A percentile compares a stretch with the other conserved stretches of the same genome.
phyloP scores from a whole-genome alignment of 2,888 invertebrate genomes.

The Dasysyrphus tricinctus region DNA sequence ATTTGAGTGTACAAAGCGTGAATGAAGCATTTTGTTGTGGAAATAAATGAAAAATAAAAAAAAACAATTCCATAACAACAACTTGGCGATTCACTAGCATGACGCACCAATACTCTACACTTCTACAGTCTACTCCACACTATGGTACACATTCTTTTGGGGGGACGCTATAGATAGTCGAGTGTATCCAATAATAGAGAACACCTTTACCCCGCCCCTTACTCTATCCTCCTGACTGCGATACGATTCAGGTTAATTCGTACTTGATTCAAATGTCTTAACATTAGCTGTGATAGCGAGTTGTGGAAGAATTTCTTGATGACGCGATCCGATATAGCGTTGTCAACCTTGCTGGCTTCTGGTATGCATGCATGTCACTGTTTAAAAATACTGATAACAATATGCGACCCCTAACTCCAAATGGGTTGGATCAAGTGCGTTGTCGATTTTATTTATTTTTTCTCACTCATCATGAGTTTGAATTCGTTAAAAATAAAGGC shows the following conservation, averaged over 20 bases:
- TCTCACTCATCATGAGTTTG: no score
- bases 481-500: no score
- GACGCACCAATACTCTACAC: slow-evolving; percentile 18
- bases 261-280: slow-evolving; percentile 8
- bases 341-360: not conserved
- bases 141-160: not conserved
- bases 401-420: not conserved
- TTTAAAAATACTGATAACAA: slow-evolving; percentile 26
- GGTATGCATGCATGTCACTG: not conserved
- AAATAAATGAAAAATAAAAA: slow-evolving; percentile 9
- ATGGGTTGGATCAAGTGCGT: no score
- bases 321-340: slow-evolving; percentile 29
- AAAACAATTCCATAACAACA: slow-evolving; percentile 45
- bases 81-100: slow-evolving; percentile 44
- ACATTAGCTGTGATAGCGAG: slow-evolving; percentile 31
- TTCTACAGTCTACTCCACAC: no score
- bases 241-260: not conserved
- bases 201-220: not conserved
- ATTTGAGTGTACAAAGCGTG: slow-evolving; percentile 12
- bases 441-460: no score
- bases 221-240: not conserved
- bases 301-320: slow-evolving; percentile 35
- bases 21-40: slow-evolving; percentile 38
- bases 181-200: slow-evolving; percentile 41
- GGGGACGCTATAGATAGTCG: not conserved